phyloP scores from a whole-genome alignment of 2,888 invertebrate genomes.

The Dichetophora obliterata region DNA sequence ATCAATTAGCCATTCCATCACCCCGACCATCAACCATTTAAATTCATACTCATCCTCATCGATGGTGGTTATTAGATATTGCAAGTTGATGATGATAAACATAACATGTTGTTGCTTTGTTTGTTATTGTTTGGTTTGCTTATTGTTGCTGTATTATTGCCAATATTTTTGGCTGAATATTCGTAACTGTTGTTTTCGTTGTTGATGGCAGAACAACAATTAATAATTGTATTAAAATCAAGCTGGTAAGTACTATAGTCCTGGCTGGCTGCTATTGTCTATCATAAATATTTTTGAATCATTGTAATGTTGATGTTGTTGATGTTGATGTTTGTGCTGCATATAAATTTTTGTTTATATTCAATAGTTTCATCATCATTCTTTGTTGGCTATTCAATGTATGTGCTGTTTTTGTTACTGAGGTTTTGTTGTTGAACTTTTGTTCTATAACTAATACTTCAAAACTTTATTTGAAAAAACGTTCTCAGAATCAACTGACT shows the following conservation, averaged over 20 bases:
- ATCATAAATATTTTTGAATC: background rate
- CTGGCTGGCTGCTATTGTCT: background rate
- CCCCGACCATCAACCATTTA: background rate
- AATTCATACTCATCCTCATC: background rate
- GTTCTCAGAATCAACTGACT: no score
- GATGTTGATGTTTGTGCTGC: no score
- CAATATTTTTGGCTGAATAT: background rate
- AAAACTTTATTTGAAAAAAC: no score
- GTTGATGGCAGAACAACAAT: slow-evolving; percentile 4
- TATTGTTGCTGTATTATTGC: background rate
- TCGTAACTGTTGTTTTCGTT: background rate
- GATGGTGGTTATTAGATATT: background rate
- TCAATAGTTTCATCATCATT: background rate
- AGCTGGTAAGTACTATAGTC: background rate
- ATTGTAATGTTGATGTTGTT: no score
- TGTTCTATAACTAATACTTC: no score
- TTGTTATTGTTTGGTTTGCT: background rate
- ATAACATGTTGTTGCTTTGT: background rate
- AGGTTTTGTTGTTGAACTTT: background rate
- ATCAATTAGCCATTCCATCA: slow-evolving; percentile 20
- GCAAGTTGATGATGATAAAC: background rate
- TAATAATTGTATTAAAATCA: slow-evolving; percentile 23
- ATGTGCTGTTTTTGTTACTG: background rate
- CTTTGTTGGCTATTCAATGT: background rate
- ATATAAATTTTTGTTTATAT: no score